These are phyloP conservation scores for Lypha dubia DNA, from an alignment of 2,888 invertebrate genomes.

Conservation along the genomic window DNA sequence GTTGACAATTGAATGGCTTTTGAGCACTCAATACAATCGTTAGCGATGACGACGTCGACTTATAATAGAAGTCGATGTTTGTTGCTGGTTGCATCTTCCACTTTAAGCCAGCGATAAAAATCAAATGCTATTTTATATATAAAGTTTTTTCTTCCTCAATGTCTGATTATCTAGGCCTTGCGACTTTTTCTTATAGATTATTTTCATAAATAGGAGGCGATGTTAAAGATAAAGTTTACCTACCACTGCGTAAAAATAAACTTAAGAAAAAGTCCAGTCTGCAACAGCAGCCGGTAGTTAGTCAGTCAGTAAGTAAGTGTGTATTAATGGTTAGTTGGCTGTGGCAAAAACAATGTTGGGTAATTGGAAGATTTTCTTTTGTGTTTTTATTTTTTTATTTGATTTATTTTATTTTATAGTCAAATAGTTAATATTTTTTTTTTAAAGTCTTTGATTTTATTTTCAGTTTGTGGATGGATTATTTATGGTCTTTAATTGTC, in stretches of 20 bases:
- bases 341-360: conserved; percentile 43
- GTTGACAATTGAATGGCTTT: conserved; percentile 73
- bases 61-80: conserved; percentile 62
- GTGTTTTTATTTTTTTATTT: neutral
- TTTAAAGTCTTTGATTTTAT: neutral
- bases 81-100: conserved; percentile 52
- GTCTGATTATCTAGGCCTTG: conserved; percentile 68
- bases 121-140: conserved; percentile 67
- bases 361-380: conserved; percentile 58
- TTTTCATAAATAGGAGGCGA: conserved; percentile 36
- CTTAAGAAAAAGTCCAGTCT: conserved; percentile 23
- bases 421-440: conserved; percentile 4
- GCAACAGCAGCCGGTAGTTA: too few relatives aligned
- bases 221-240: conserved; percentile 70
- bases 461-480: neutral
- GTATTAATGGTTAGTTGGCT: conserved; percentile 65
- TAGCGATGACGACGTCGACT: conserved; percentile 64
- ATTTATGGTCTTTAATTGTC: conserved; percentile 1
- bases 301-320: conserved; percentile 48
- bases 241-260: conserved; percentile 71
- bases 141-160: conserved; percentile 22
- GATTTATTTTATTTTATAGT: too few relatives aligned
- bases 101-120: conserved; percentile 67
- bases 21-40: conserved; percentile 73
- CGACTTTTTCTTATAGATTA: conserved; percentile 24